phyloP scores from a whole-genome alignment of 2,797 vertebrate genomes.

The Phrynocephalus vlangalii region DNA sequence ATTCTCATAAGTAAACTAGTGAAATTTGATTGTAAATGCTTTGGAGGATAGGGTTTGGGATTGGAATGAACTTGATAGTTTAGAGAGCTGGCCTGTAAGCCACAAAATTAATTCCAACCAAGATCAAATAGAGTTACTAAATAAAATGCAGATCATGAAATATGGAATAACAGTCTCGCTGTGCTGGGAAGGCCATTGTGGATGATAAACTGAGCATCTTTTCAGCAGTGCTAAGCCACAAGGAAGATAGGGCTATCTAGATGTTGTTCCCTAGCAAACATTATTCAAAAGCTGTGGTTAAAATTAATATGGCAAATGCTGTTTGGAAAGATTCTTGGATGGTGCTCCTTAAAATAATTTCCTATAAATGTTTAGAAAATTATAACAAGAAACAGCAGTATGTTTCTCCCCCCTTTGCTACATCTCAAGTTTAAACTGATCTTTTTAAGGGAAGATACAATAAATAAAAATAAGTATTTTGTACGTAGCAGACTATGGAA shows the following conservation, averaged over 20 bases:
- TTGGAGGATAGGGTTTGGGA: slow-evolving; percentile 31
- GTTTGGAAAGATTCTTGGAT: background rate
- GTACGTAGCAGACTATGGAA: background rate
- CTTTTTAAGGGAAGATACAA: background rate
- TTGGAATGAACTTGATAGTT: slow-evolving; percentile 39
- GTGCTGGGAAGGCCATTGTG: background rate
- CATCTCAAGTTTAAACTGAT: background rate
- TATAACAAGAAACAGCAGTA: background rate
- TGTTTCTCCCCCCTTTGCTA: background rate
- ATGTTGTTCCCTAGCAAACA: background rate
- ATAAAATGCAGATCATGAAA: slow-evolving; percentile 36
- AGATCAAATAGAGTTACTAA: slow-evolving; percentile 28
- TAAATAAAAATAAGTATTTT: background rate
- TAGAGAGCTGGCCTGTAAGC: slow-evolving; percentile 27
- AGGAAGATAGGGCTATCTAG: background rate
- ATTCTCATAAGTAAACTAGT: slow-evolving; percentile 41
- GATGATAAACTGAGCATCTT: slow-evolving; percentile 20
- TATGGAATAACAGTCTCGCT: slow-evolving; percentile 5
- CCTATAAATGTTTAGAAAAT: slow-evolving; percentile 7
- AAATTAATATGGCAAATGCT: background rate
- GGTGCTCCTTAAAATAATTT: background rate
- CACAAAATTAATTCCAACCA: slow-evolving; percentile 33
- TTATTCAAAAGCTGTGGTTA: background rate
- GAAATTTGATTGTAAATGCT: slow-evolving; percentile 44
- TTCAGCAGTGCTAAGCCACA: background rate